Conservation (phyloP, 2,797 vertebrate species). For the Danio kyathit region DNA sequence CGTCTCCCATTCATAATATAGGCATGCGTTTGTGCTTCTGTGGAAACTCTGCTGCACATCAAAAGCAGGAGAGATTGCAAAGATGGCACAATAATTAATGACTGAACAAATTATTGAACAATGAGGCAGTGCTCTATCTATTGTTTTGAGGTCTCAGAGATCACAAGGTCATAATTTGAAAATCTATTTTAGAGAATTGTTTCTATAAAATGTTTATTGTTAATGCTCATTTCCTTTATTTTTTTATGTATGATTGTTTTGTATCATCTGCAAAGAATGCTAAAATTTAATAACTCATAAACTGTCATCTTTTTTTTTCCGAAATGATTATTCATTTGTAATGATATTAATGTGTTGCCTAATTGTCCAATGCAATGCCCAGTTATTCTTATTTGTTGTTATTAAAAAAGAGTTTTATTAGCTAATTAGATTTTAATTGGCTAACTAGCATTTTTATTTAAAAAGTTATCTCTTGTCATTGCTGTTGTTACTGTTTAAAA, state of each 20-base stretch:
- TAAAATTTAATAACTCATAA: neutral
- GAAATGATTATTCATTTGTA: neutral
- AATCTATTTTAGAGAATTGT: neutral
- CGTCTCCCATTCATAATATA: constrained; percentile 68
- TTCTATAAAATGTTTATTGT: neutral
- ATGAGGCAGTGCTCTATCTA: neutral
- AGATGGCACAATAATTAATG: neutral
- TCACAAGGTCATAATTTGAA: neutral
- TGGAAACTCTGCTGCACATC: constrained; percentile 2
- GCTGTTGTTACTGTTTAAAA: no score
- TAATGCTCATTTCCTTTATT: neutral
- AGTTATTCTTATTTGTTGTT: no score
- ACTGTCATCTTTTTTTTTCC: neutral
- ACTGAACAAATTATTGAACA: constrained; percentile 13
- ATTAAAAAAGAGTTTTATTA: no score
- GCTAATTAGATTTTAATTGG: no score
- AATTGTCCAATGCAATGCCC: no score
- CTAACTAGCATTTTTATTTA: no score
- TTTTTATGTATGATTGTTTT: neutral
- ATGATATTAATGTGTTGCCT: no score
- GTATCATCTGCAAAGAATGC: neutral
- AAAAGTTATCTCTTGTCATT: no score
- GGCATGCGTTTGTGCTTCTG: constrained; percentile 37
- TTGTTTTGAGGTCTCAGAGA: neutral
- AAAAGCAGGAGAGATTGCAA: constrained; percentile 1